Percentiles rank a stretch among this genome's conserved stretches.
These are phyloP conservation scores for Drosophila antonietae DNA, from an alignment of 2,888 invertebrate genomes.

Conservation along the genomic window DNA sequence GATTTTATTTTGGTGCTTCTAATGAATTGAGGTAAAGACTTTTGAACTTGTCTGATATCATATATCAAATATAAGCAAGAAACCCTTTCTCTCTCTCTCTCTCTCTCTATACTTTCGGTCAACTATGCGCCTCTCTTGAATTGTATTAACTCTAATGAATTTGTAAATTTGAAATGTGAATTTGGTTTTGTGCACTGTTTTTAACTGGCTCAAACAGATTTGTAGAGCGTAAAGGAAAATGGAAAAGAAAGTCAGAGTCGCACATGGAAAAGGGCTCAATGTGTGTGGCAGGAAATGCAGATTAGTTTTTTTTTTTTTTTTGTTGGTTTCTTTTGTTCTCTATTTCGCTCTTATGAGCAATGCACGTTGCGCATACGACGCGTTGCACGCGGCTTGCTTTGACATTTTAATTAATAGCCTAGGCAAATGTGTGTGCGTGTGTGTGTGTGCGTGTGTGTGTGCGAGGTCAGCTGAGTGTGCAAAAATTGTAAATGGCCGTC, in stretches of 20 bases:
- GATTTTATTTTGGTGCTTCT: too few relatives aligned
- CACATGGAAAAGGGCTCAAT: not conserved
- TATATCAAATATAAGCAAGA: too few relatives aligned
- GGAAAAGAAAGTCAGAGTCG: not conserved
- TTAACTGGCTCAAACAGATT: slow-evolving; percentile 5
- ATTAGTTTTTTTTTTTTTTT: slow-evolving; percentile 36
- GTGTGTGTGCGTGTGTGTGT: not conserved
- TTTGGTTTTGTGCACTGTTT: not conserved
- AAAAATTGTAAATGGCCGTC: slow-evolving; percentile 18
- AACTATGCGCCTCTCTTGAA: not conserved
- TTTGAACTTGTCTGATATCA: too few relatives aligned
- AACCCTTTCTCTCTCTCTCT: not conserved
- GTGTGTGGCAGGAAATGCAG: slow-evolving; percentile 44
- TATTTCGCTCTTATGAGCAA: not conserved
- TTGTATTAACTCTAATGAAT: not conserved
- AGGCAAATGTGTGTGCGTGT: slow-evolving; percentile 6
- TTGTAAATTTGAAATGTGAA: not conserved
- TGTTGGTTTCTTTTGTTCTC: not conserved
- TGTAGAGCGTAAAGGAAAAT: not conserved
- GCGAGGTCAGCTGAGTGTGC: slow-evolving; percentile 21
- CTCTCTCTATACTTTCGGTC: not conserved
- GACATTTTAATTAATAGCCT: slow-evolving; percentile 60
- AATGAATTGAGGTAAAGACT: too few relatives aligned
- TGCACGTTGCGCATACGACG: slow-evolving; percentile 51
- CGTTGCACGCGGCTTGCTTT: slow-evolving; percentile 43